Evolutionary conservation across 2,113 vertebrate species (phyloP).

Genomic region (Notarius quadriscutis): DNA sequence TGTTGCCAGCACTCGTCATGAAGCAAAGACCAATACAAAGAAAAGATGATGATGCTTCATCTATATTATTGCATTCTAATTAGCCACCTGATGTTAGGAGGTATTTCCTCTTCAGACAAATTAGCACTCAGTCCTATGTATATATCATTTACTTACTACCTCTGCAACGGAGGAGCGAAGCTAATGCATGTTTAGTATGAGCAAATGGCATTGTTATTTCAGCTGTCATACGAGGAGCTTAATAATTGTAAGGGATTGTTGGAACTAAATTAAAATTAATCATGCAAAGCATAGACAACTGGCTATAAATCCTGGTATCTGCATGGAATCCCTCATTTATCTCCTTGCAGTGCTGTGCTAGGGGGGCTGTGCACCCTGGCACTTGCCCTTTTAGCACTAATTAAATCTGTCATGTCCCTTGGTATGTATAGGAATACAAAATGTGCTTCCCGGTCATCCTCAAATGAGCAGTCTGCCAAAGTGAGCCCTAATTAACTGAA

Average conservation of each 20-base stretch:
- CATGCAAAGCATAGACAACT: constrained; percentile 17
- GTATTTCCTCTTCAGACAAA: constrained; percentile 40
- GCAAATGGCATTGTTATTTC: constrained; percentile 6
- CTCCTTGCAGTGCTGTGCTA: constrained; percentile 15
- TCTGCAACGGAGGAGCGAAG: background rate
- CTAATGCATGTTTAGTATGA: background rate
- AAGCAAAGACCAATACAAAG: background rate
- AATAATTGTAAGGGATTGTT: background rate
- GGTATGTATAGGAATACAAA: constrained; percentile 44
- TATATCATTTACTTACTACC: background rate
- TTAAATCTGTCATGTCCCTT: constrained; percentile 50
- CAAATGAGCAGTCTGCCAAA: constrained; percentile 48
- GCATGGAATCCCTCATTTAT: constrained; percentile 3
- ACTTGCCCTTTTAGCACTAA: constrained; percentile 49
- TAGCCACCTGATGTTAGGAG: constrained; percentile 23
- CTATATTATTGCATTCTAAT: no score
- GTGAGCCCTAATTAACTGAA: constrained; percentile 53
- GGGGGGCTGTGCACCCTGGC: constrained; percentile 17
- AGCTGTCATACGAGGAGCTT: background rate
- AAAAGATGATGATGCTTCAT: background rate
- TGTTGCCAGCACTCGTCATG: background rate
- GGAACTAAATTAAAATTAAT: constrained; percentile 11
- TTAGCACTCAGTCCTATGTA: background rate
- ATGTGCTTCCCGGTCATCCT: constrained; percentile 49
- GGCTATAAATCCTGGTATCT: background rate